Conservation (phyloP, 1,140 invertebrate species). For the Pentalonia nigronervosa region DNA sequence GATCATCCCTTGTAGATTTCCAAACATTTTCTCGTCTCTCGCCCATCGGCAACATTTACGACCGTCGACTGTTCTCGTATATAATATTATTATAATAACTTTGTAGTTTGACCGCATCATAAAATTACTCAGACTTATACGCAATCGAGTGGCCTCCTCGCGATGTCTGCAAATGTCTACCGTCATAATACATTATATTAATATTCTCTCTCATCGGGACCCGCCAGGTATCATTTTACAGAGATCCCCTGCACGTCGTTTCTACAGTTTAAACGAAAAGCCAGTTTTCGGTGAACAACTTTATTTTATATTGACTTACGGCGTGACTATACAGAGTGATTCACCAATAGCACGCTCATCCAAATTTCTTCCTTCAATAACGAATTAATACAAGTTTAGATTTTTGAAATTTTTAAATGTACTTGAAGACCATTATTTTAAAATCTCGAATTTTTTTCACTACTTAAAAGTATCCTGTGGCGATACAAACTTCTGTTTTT, state of each 20-base stretch:
- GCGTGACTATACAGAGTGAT: too few species aligned
- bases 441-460: too few species aligned
- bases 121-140: neutral
- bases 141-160: neutral
- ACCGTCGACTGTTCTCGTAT: neutral
- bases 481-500: too few species aligned
- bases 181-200: neutral
- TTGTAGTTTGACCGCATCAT: slow-evolving; percentile 2
- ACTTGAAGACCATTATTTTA: too few species aligned
- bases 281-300: neutral
- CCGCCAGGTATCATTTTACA: neutral
- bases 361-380: too few species aligned
- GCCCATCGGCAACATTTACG: neutral
- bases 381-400: too few species aligned
- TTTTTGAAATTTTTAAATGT: too few species aligned
- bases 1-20: neutral
- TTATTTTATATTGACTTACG: too few species aligned
- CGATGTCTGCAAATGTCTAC: neutral
- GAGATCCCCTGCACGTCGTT: neutral
- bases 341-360: too few species aligned
- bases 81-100: neutral
- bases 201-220: neutral
- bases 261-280: neutral
- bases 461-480: too few species aligned
- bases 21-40: neutral